Conservation (phyloP, 2,797 vertebrate genomes). For the Scyliorhinus canicula region DNA sequence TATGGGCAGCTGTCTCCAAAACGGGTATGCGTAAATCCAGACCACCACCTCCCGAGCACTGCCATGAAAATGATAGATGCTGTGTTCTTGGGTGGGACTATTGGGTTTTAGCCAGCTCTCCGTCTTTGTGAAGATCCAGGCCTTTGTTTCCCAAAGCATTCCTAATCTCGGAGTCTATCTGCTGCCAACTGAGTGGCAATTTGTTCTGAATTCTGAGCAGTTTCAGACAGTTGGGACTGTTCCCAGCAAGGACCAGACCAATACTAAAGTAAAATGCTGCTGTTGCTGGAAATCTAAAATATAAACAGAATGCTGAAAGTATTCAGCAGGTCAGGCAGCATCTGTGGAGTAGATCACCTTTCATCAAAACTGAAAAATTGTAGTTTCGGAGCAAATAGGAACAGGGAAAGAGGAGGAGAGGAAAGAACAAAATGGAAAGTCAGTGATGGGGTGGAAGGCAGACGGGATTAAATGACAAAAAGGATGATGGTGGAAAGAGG, state of each 20-base stretch:
- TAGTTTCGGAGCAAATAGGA: not conserved
- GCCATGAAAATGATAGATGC: too few species aligned
- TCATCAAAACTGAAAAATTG: not conserved
- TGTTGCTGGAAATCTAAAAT: not conserved
- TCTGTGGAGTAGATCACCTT: not conserved
- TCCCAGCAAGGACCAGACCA: not conserved
- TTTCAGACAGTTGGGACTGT: not conserved
- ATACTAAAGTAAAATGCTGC: not conserved
- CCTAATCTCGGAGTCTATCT: not conserved
- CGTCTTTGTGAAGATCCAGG: too few species aligned
- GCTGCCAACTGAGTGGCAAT: not conserved
- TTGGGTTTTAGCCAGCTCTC: too few species aligned
- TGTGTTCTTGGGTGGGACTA: too few species aligned
- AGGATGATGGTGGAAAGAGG: not conserved
- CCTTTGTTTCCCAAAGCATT: not conserved
- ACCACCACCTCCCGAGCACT: too few species aligned
- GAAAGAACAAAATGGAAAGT: not conserved
- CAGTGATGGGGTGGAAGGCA: too few species aligned
- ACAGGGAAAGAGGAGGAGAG: not conserved
- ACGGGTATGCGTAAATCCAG: too few species aligned
- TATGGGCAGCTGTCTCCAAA: too few species aligned
- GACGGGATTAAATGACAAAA: not conserved
- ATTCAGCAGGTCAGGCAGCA: too few species aligned
- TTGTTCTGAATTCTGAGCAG: not conserved
- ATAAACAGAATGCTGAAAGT: too few species aligned